Evolutionary conservation across 2,888 invertebrate species (phyloP), one percentile per base, ranked within the genome.

Genomic region (Amphipyra berbera): DNA sequence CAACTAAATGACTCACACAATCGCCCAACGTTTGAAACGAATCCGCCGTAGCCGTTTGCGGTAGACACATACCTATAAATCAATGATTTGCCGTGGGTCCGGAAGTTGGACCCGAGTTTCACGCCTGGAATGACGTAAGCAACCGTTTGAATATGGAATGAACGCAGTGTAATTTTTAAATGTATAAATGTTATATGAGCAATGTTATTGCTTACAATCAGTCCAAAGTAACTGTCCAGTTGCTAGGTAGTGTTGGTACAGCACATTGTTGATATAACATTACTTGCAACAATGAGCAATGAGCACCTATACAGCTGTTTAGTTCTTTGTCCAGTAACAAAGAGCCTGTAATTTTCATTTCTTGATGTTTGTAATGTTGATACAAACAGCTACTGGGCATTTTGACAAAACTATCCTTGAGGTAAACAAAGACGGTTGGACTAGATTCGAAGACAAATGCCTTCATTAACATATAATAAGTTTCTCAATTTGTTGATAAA

Each of bases 401-500:
- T 44, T 61, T 58, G 54, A 61, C 40, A 47, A 40, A 63, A 58
- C 48, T 54, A 57, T 50, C 54, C 61, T 66, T 59, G 58, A 57
- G 30, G 33, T n/a, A 41, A 12, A 53, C 37, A 72, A 61, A 61
- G 42, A 41, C 44, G 7, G 0, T 57, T 72, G 77, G 15, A 57
- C 61, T 57, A 66, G 38, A 54, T 62, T 57, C 35, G 40, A 66
- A 72, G 35, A 45, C 47, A 61, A 59, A 61, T 54, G 48, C 35
- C 61, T 73, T 54, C 10, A 76, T 73, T 73, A 60, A 45, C 77
- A 73, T 67, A 73, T 57, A 73, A 73, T 73, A 38, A 48, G 40
- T 73, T 76, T 62, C 77, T 50, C 49, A 76, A 76, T 54, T 65
- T 44, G 46, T 49, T 61, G 7, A 21, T 55, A 50, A 48, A 57